Base-by-base conservation (phyloP, 2,797 vertebrate species). In the Botia almorhae region DNA sequence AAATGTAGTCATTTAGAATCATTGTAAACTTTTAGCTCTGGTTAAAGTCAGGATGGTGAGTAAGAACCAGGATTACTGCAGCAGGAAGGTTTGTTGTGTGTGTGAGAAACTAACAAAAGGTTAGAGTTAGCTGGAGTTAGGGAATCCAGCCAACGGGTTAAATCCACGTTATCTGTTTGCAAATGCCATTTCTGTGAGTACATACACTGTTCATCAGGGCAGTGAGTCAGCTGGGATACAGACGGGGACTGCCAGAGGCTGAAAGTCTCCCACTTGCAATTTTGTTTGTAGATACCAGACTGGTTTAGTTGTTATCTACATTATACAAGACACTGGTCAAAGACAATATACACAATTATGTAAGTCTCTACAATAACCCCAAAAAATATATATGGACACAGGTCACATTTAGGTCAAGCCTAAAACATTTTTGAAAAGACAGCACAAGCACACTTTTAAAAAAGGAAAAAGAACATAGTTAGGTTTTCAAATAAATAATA, bases 181-280 rank as follows among this genome's bases (percentile, higher is more conserved):
- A 74, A 82, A 83, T 19, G 39, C 23, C 70, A 69, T 76, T 81
- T 81, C 60, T 75, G 77, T 82, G 77, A 78, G 82, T 53, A 67
- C 43, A 82, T 63, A 78, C 74, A 76, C 74, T n/a, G 67, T 91
- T 85, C 88, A 87, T 89, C 84, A 81, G 80, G 85, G 43, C 76
- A 64, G 76, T 77, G 78, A 84, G 78, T 82, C 69, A 77, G 69
- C 43, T 72, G 69, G 73, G 56, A 29, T 17, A 68, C 8, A 61
- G 76, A 68, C 60, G 79, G 77, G 83, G 69, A 85, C 80, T 84
- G 84, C 83, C 76, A 1, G 39, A 29, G 29, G 71, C 63, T 55
- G 46, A 43, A 36, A 67, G 58, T 70, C 73, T 48, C 23, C 39
- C 33, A 69, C 64, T 64, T 7, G 11, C 19, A 53, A 68, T 63